A percentile compares a stretch with the other conserved stretches of the same genome.
phyloP scores from a whole-genome alignment of 2,113 vertebrate genomes.

The Vulpes vulpes region DNA sequence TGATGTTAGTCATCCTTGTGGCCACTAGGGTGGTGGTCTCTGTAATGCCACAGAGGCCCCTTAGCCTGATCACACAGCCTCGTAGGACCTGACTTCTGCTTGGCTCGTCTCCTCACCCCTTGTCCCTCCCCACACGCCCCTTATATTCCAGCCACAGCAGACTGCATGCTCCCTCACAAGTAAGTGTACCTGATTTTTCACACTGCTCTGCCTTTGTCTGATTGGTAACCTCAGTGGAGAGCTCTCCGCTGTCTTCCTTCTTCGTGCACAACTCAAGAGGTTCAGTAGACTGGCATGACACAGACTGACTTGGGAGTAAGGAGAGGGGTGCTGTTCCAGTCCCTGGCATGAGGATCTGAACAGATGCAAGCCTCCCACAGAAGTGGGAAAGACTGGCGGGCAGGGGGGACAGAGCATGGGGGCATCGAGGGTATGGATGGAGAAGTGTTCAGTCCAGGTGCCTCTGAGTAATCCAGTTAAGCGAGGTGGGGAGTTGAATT shows the following conservation, averaged over 20 bases:
- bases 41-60: neutral
- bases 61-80: neutral
- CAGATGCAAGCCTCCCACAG: neutral
- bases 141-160: neutral
- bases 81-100: neutral
- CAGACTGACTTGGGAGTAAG: neutral
- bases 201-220: neutral
- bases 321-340: neutral
- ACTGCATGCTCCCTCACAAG: accelerated
- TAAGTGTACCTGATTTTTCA: neutral
- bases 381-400: neutral
- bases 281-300: neutral
- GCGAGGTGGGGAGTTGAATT: neutral
- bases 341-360: neutral
- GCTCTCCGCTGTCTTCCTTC: neutral
- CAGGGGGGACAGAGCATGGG: neutral
- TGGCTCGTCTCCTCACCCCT: neutral
- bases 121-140: accelerated
- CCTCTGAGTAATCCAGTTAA: neutral
- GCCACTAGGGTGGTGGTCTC: neutral
- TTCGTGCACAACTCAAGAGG: neutral
- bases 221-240: neutral
- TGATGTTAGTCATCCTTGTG: neutral
- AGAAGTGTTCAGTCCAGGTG: neutral
- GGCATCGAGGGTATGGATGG: neutral